These are phyloP conservation scores for Hyppa rectilinea DNA, from an alignment of 2,888 invertebrate species.

Conservation along the genomic window DNA sequence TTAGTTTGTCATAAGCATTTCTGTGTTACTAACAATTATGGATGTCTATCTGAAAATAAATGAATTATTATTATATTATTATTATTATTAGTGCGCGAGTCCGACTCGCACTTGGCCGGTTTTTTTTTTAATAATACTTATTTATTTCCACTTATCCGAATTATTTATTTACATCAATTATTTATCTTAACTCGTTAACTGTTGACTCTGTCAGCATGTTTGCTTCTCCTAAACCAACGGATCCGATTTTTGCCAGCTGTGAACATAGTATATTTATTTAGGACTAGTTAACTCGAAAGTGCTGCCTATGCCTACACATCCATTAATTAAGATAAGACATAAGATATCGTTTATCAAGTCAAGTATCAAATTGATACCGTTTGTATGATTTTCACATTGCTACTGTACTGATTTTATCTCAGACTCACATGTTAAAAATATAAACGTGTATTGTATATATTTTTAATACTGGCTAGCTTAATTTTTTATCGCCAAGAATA, in stretches of 20 bases:
- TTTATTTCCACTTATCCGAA: neutral
- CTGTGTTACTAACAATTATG: too few relatives aligned
- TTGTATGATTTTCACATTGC: neutral
- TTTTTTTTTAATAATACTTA: too few relatives aligned
- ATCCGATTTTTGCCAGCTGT: conserved; percentile 59
- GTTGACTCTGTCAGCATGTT: conserved; percentile 50
- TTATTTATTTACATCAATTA: conserved; percentile 39
- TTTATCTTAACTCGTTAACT: conserved; percentile 37
- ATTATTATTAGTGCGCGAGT: too few relatives aligned
- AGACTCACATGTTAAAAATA: neutral
- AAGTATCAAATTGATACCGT: neutral
- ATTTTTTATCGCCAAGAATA: too few relatives aligned
- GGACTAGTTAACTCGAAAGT: conserved; percentile 89
- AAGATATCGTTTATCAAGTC: conserved; percentile 29
- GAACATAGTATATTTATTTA: conserved; percentile 63
- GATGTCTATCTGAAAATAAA: too few relatives aligned
- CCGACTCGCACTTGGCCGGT: too few relatives aligned
- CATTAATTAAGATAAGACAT: conserved; percentile 52
- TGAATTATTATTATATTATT: too few relatives aligned
- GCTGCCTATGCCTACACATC: conserved; percentile 25
- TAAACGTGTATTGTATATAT: too few relatives aligned
- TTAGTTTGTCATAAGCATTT: too few relatives aligned
- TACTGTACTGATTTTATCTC: neutral
- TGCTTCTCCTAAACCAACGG: conserved; percentile 65
- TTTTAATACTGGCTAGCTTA: too few relatives aligned